Evolutionary conservation across 2,888 invertebrate genomes (phyloP).

Genomic region (Lithophane leautieri): DNA sequence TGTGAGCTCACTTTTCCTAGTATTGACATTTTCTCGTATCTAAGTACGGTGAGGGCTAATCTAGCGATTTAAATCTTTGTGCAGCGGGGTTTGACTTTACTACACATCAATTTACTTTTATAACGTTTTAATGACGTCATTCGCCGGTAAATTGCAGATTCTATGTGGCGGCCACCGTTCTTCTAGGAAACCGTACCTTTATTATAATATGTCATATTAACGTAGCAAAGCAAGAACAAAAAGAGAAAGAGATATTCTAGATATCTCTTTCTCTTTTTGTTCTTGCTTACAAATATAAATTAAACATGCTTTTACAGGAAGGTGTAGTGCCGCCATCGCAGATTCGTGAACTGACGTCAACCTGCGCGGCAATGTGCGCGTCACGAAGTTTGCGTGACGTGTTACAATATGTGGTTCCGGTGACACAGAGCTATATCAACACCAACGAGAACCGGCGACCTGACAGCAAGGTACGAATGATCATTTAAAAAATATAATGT

Average conservation of each 20-base stretch:
- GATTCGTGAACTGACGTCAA: slow-evolving; percentile 90
- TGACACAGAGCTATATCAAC: slow-evolving; percentile 77
- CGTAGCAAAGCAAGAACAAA: too few species aligned
- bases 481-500: not conserved
- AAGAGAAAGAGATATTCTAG: too few species aligned
- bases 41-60: too few species aligned
- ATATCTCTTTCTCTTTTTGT: not conserved
- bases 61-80: too few species aligned
- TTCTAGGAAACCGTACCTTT: too few species aligned
- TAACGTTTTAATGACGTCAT: too few species aligned
- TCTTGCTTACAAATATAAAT: not conserved
- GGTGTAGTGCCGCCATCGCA: slow-evolving; percentile 78
- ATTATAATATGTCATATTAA: not conserved
- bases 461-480: slow-evolving; percentile 75
- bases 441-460: slow-evolving; percentile 72
- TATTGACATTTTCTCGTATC: too few species aligned
- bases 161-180: too few species aligned
- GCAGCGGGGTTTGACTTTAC: too few species aligned
- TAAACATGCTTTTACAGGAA: slow-evolving; percentile 70
- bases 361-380: slow-evolving; percentile 96
- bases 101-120: too few species aligned
- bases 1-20: too few species aligned
- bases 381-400: slow-evolving; percentile 84
- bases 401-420: slow-evolving; percentile 83
- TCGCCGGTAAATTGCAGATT: too few species aligned